These are phyloP conservation scores for Lanius collurio DNA, from an alignment of 2,113 vertebrate species.

Conservation along the genomic window DNA sequence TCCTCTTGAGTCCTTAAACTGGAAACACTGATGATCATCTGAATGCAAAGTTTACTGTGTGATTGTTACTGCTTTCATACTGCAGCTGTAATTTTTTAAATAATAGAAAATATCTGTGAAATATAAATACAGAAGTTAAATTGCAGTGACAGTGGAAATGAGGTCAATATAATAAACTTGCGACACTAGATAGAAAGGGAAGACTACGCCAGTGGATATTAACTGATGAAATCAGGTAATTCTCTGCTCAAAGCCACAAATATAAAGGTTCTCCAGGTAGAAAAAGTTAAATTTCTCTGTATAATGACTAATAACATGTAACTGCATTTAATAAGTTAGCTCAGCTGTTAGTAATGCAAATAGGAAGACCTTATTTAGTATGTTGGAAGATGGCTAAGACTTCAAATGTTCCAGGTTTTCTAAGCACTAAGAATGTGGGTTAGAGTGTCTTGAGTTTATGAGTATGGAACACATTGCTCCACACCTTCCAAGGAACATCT, in stretches of 20 bases:
- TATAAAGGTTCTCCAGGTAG: constrained; percentile 9
- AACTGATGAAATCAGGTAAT: constrained; percentile 47
- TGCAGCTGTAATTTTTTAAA: constrained; percentile 38
- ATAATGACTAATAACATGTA: constrained; percentile 44
- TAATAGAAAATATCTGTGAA: constrained; percentile 55
- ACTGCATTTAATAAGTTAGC: neutral
- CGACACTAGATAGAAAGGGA: neutral
- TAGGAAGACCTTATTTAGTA: neutral
- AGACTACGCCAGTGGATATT: constrained; percentile 30
- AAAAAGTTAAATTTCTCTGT: constrained; percentile 36
- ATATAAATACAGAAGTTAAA: constrained; percentile 54
- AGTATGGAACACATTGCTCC: neutral
- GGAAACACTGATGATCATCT: neutral
- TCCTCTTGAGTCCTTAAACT: constrained; percentile 20
- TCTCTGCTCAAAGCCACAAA: constrained; percentile 26
- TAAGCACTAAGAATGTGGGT: neutral
- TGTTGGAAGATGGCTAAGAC: neutral
- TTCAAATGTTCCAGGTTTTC: neutral
- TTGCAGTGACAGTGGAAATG: constrained; percentile 32
- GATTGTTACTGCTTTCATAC: neutral
- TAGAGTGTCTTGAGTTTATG: neutral
- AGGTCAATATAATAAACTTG: constrained; percentile 52
- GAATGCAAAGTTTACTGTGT: constrained; percentile 35
- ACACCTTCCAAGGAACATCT: neutral
- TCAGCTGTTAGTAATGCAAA: neutral